Evolutionary conservation across 2,888 invertebrate species (phyloP), one percentile per base, ranked within the genome.

Genomic region (Drosophila monieri): DNA sequence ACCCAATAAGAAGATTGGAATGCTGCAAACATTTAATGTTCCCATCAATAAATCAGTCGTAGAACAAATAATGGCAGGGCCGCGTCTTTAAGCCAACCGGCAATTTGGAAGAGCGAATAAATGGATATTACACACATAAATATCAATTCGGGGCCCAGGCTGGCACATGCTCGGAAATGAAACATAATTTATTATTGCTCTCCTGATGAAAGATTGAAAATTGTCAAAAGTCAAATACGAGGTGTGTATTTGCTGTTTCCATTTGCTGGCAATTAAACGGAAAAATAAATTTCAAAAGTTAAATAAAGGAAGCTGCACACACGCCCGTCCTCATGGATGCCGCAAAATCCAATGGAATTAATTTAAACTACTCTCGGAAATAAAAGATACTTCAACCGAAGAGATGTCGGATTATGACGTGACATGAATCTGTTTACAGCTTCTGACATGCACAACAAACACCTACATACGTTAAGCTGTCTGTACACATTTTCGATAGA

Each of bases 31-130:
- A 64, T 65, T 65, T 65, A 65, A 65, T 64, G 62, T 41, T 54
- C 23, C 49, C 44, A 66, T 57, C 67, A 66, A 66, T 66, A 66
- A 66, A 66, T 66, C 66, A 65, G 25, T n/a, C 15, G n/a, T 4
- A 1, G 25, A 23, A 44, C 9, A 2, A 21, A 39, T 18, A 25
- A 8, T 9, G 6, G 21, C 39, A 14, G 30, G 30, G 18, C 10
- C 21, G n/a, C 23, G 43, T 18, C 43, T 43, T 43, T 57, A 35
- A 43, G 56, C 57, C 30, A 21, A 14, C 23, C 4, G 30, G 35
- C 58, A 35, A 59, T 59, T 56, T 32, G 58, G 30, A 58, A 18
- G 43, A 59, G 35, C 35, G 35, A 35, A 44, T 58, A 59, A 59
- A 59, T 58, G 43, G 32, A 32, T 30, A 9, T 39, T 47, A 52